A percentile compares a stretch with the other conserved stretches of the same genome.
Conservation (phyloP, 2,113 vertebrate genomes). For the Empidonax traillii region DNA sequence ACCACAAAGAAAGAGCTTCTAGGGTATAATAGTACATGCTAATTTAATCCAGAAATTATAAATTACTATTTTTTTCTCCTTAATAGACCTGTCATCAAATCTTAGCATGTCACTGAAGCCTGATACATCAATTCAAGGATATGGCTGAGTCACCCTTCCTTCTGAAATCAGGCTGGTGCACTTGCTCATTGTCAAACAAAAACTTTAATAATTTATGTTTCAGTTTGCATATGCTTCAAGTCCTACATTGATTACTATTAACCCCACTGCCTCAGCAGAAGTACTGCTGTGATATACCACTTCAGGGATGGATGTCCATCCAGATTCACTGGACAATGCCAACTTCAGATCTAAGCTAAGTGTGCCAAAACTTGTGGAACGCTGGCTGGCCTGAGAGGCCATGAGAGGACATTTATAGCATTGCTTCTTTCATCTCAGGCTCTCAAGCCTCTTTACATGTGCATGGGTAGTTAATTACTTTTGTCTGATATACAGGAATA, state of each 20-base stretch:
- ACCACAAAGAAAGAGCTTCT: background rate
- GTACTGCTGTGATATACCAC: background rate
- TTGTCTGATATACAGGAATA: background rate
- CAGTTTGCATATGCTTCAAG: background rate
- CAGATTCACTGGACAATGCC: background rate
- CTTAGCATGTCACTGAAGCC: background rate
- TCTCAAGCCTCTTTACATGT: background rate
- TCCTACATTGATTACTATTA: background rate
- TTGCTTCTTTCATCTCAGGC: background rate
- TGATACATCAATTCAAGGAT: background rate
- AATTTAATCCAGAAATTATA: slow-evolving; percentile 41
- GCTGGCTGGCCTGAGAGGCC: background rate
- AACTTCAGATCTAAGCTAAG: background rate
- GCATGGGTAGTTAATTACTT: background rate
- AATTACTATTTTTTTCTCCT: slow-evolving; percentile 25
- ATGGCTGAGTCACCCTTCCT: slow-evolving; percentile 22
- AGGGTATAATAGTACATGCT: background rate
- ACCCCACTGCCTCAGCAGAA: background rate
- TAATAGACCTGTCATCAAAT: background rate
- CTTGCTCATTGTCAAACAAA: background rate
- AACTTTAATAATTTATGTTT: background rate
- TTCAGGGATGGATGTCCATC: background rate
- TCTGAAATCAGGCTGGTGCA: background rate
- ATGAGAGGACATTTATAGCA: background rate
- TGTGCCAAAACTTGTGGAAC: background rate